Evolutionary conservation across 2,113 vertebrate genomes (phyloP), one percentile per base, ranked within the genome.

Genomic region (Rafetus swinhoei): DNA sequence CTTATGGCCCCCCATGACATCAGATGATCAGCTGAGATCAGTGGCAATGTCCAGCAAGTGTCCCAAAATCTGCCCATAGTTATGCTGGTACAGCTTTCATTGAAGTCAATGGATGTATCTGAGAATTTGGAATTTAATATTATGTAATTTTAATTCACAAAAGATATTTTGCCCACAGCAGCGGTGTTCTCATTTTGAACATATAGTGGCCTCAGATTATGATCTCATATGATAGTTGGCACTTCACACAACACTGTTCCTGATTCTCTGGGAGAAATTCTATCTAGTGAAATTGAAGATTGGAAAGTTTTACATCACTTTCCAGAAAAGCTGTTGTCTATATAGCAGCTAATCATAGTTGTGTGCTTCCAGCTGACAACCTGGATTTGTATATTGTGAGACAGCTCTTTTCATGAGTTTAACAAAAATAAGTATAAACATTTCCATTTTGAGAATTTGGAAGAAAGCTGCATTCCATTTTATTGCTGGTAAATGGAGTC

Each of bases 301-400:
- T 82, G 62, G 92, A 93, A 94, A 93, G 84, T 96, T 96, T 96
- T 91, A 86, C 27, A 93, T 96, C 91, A 94, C 88, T 92, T 96
- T 94, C 89, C 82, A 93, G 90, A 88, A 54, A 52, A 93, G 79
- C 87, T 62, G 81, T 83, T 93, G 60, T 81, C 79, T 96, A 83
- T 97, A 77, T 95, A 97, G 89, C 4, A 92, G 60, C 84, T 97
- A 94, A 97, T 97, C 97, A 97, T 95, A 97, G 90, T 85, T 81
- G 74, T 90, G 92, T 95, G 74, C 79, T 92, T 85, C 90, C 79
- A 81, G 82, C 93, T 97, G 89, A 82, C 93, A 92, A 82, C 94
- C 72, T 52, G 79, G 45, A 97, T 97, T 90, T 95, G 39, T 85
- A 94, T 95, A 85, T 87, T 77, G 65, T 53, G 81, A 81, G 76